Base-by-base conservation (phyloP, 2,113 vertebrate species). In the Cheirogaleus medius region DNA sequence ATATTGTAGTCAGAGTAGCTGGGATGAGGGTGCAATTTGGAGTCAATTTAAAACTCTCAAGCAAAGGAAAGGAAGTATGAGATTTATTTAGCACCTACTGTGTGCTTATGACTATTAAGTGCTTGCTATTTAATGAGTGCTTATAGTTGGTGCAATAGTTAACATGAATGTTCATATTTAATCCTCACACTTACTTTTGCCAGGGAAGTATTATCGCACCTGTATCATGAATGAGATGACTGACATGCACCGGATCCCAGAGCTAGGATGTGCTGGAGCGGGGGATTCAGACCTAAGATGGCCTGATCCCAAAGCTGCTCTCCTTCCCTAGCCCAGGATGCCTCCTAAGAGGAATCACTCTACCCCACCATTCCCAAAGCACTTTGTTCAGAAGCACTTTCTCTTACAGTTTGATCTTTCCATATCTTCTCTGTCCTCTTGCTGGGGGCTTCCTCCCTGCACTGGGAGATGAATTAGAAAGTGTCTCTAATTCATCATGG, bases 191-290 rank as follows among this genome's bases (percentile, higher is more conserved):
- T 60, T 15, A 32, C n/a, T 27, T 97, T 90, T 49, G 15, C 52
- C 68, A 34, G 21, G 10, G 25, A 81, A n/a, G 0, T 83, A 20
- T 89, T 47, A 58, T 44, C 37, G 84, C 25, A 18, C 32, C 32
- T 34, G 37, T 91, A 39, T 71, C 47, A 80, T 20, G 68, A 44
- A 18, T 73, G 29, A 64, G 21, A 74, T 80, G 56, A 21, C 1
- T 3, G 18, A n/a, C 25, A 32, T 80, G 14, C 10, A 11, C 8
- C 13, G 39, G 32, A 25, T 64, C 47, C 29, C 7, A 7, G 29
- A 94, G 27, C 6, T 21, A 80, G 68, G 18, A n/a, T 1, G 12
- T 12, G 1, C 8, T 2, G 1, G 12, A 39, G 0, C 3, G n/a
- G 34, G 52, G 10, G 4, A 7, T 42, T 77, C 32, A 56, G 29